Conservation (phyloP, 2,113 vertebrate genomes). For the Phylloscopus whistleri region DNA sequence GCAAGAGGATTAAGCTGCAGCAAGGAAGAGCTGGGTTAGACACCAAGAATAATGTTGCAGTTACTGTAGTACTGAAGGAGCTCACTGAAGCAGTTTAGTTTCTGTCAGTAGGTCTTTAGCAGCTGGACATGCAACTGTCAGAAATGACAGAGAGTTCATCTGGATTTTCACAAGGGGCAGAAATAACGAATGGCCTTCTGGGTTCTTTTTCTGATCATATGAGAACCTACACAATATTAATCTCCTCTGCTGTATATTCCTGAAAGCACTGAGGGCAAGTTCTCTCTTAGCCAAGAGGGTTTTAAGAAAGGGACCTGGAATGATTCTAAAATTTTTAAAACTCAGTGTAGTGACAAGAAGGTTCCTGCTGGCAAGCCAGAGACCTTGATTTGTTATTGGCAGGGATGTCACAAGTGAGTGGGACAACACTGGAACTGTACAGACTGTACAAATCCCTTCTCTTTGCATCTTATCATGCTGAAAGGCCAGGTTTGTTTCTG, state of each 20-base stretch:
- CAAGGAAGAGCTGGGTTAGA: neutral
- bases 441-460: neutral
- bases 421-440: neutral
- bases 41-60: neutral
- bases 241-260: neutral
- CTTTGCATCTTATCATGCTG: neutral
- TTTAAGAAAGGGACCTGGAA: neutral
- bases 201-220: neutral
- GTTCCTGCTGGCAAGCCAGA: neutral
- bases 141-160: neutral
- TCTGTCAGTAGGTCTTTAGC: neutral
- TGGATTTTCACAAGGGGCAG: neutral
- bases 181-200: neutral
- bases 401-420: neutral
- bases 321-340: neutral
- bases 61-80: neutral
- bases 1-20: neutral
- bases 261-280: neutral
- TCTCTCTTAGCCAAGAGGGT: neutral
- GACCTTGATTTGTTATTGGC: neutral
- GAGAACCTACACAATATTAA: neutral
- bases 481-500: neutral
- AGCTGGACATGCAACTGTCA: neutral
- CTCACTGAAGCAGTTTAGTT: neutral
- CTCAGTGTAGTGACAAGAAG: neutral